phyloP scores from a whole-genome alignment of 2,113 vertebrate species.

The Vidua macroura region DNA sequence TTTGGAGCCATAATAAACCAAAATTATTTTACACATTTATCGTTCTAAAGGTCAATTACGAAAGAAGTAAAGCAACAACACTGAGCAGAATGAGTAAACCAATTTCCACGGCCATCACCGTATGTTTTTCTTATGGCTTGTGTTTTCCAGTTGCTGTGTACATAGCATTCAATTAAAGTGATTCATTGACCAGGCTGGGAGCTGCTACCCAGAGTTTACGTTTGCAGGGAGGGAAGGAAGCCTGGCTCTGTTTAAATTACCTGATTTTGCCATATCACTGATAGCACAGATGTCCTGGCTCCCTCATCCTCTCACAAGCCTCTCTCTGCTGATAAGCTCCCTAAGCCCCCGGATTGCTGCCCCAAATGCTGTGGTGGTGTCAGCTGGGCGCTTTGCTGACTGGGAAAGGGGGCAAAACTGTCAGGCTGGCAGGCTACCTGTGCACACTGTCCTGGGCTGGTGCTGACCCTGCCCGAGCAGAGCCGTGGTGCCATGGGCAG shows the following conservation, averaged over 20 bases:
- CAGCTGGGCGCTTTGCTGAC: background rate
- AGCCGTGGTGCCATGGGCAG: fast-evolving
- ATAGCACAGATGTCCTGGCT: slow-evolving; percentile 84
- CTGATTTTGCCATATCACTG: slow-evolving; percentile 80
- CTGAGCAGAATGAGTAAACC: slow-evolving; percentile 76
- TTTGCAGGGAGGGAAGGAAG: slow-evolving; percentile 79
- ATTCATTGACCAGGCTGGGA: slow-evolving; percentile 84
- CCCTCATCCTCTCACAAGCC: slow-evolving; percentile 76
- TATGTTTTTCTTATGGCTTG: slow-evolving; percentile 86
- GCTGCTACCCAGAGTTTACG: slow-evolving; percentile 66
- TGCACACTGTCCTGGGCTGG: fast-evolving
- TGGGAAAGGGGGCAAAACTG: background rate
- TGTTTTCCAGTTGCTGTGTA: slow-evolving; percentile 86
- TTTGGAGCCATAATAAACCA: slow-evolving; percentile 92
- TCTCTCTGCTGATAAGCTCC: slow-evolving; percentile 50
- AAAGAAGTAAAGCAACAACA: slow-evolving; percentile 80
- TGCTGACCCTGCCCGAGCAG: background rate
- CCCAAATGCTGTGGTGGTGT: background rate
- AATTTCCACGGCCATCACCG: slow-evolving; percentile 83
- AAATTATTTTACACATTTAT: slow-evolving; percentile 93
- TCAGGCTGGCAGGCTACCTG: background rate
- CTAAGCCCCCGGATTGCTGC: background rate
- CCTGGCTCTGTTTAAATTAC: slow-evolving; percentile 85
- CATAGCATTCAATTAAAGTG: slow-evolving; percentile 91
- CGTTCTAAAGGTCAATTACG: slow-evolving; percentile 96